These are phyloP conservation scores for Alligator sinensis DNA, from an alignment of 2,113 vertebrate genomes.

Conservation along the genomic window DNA sequence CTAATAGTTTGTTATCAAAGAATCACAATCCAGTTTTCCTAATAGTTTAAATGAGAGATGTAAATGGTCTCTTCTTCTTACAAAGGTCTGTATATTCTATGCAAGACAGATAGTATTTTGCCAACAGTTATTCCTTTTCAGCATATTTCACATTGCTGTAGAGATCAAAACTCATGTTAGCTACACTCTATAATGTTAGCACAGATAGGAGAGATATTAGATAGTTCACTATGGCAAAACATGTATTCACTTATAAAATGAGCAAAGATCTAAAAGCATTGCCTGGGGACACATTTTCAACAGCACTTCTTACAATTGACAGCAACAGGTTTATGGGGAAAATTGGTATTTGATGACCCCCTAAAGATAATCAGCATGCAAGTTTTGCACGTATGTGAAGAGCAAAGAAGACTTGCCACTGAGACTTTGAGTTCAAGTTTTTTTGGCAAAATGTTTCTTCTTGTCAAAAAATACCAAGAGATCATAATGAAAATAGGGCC, in stretches of 20 bases:
- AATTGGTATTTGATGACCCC: background rate
- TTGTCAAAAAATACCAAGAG: too few species aligned
- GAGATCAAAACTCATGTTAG: background rate
- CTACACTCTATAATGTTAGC: conserved; percentile 4
- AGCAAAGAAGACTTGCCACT: background rate
- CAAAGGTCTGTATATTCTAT: conserved; percentile 13
- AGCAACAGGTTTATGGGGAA: conserved; percentile 12
- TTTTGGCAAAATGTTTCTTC: too few species aligned
- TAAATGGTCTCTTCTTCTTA: conserved; percentile 29
- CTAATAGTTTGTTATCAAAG: too few species aligned
- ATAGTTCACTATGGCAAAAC: conserved; percentile 21
- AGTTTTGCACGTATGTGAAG: background rate
- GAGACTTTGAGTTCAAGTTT: background rate
- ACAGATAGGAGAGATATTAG: conserved; percentile 14
- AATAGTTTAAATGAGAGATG: conserved; percentile 59
- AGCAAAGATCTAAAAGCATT: conserved; percentile 29
- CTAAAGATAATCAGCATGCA: background rate
- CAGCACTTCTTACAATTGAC: background rate
- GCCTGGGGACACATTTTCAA: conserved; percentile 6
- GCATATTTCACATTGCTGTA: background rate
- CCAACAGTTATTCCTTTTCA: conserved; percentile 11
- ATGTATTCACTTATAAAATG: conserved; percentile 29
- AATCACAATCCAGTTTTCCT: conserved; percentile 32
- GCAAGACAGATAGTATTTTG: conserved; percentile 19
- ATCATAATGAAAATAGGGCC: too few species aligned